Evolutionary conservation across 2,113 vertebrate genomes (phyloP).

Genomic region (Syngnathus typhle): DNA sequence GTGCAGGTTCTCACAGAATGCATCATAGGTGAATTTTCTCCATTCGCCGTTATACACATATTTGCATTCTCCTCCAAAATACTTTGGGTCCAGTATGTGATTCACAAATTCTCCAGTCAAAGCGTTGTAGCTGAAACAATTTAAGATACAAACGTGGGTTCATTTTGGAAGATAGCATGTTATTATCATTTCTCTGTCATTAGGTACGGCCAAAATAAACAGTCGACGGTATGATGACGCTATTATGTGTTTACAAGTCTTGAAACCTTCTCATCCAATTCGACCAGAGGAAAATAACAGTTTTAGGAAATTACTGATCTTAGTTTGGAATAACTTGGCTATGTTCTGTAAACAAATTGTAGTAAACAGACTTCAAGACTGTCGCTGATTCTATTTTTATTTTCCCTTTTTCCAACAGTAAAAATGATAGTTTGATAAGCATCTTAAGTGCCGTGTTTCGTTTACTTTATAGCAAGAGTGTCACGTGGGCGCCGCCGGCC

Average conservation of each 20-base stretch:
- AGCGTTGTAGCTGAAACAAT: constrained; percentile 75
- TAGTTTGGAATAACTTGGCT: no score
- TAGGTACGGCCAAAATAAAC: not conserved
- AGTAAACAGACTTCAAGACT: no score
- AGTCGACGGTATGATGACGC: not conserved
- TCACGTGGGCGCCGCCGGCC: no score
- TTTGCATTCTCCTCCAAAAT: constrained; percentile 82
- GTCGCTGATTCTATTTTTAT: no score
- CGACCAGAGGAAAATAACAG: not conserved
- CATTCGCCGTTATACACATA: constrained; percentile 89
- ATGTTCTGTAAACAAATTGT: no score
- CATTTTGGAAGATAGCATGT: not conserved
- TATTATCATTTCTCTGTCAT: not conserved
- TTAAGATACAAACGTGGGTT: not conserved
- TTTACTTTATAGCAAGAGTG: not conserved
- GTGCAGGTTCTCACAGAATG: constrained; percentile 79
- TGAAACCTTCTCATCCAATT: not conserved
- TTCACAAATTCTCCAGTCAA: constrained; percentile 68
- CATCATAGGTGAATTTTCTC: constrained; percentile 80
- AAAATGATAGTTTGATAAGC: no score
- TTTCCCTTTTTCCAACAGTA: no score
- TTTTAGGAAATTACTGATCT: not conserved
- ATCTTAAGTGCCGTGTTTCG: not conserved
- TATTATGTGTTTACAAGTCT: not conserved
- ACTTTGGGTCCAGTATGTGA: constrained; percentile 72